phyloP scores from a whole-genome alignment of 2,113 vertebrate genomes.

The Stictonetta naevosa region DNA sequence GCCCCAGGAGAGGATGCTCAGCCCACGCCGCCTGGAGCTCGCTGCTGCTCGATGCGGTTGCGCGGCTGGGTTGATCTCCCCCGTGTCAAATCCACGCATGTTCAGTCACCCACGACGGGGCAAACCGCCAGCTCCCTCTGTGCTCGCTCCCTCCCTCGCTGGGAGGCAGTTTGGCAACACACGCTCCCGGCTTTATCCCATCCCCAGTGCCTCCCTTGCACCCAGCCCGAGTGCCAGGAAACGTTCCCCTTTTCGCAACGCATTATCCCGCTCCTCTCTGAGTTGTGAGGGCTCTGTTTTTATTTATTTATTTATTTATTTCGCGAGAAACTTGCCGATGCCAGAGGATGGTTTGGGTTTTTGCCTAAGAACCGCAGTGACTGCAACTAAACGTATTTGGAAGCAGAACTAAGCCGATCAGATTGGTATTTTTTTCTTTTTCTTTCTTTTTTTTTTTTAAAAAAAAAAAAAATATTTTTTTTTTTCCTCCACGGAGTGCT shows the following conservation, averaged over 20 bases:
- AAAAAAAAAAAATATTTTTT: too few relatives aligned
- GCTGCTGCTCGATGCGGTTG: fast-evolving
- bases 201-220: not conserved
- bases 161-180: not conserved
- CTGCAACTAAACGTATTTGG: not conserved
- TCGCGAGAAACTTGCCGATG: fast-evolving
- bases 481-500: not conserved
- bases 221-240: not conserved
- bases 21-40: fast-evolving
- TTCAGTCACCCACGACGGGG: fast-evolving
- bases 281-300: not conserved
- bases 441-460: fast-evolving
- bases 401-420: not conserved
- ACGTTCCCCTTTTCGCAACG: fast-evolving
- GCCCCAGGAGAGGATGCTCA: not conserved
- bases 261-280: not conserved
- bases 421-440: too few relatives aligned
- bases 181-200: not conserved
- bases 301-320: not conserved
- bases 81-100: not conserved
- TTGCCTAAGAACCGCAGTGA: not conserved
- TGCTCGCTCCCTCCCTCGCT: not conserved
- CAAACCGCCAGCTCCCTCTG: not conserved
- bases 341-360: not conserved
- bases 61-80: not conserved